Conservation (phyloP, 53 echinoderm and acorn worm species). For the Henricia sp. region DNA sequence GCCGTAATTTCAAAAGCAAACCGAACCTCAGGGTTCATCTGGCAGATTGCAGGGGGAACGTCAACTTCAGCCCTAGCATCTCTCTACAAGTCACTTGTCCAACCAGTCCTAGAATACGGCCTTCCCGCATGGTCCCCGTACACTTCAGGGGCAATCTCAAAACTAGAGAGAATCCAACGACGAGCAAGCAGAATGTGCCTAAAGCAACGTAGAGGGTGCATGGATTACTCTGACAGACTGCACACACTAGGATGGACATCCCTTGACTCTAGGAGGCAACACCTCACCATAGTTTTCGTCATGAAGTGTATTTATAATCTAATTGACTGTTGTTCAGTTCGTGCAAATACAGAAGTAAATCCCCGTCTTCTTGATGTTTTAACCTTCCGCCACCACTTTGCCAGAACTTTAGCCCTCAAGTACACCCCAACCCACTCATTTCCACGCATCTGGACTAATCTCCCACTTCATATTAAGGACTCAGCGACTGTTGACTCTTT, state of each 20-base stretch:
- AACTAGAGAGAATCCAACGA: slow-evolving; percentile 1
- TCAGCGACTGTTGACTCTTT: too few relatives aligned
- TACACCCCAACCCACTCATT: too few relatives aligned
- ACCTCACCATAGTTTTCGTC: not conserved
- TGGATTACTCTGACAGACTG: slow-evolving; percentile 3
- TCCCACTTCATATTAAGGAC: too few relatives aligned
- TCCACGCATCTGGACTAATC: too few relatives aligned
- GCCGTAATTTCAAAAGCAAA: not conserved
- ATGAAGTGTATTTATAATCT: too few relatives aligned
- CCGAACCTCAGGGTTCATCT: not conserved
- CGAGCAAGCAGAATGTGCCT: slow-evolving; percentile 8
- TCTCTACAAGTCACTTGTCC: slow-evolving; percentile 7
- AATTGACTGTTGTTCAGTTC: too few relatives aligned
- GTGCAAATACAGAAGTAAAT: too few relatives aligned
- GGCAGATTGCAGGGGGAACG: too few relatives aligned
- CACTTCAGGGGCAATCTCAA: not conserved
- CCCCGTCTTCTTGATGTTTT: too few relatives aligned
- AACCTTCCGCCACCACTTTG: too few relatives aligned
- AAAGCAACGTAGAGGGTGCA: not conserved
- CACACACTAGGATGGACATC: not conserved
- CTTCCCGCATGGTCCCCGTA: slow-evolving; percentile 19
- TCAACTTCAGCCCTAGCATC: not conserved
- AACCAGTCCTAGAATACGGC: slow-evolving; percentile 15
- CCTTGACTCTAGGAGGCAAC: not conserved
- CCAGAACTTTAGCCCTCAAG: too few relatives aligned